Evolutionary conservation across 53 echinoderm and acorn worm genomes (phyloP), one percentile per base, ranked within the genome.

Genomic region (Holothuria leucospilota): DNA sequence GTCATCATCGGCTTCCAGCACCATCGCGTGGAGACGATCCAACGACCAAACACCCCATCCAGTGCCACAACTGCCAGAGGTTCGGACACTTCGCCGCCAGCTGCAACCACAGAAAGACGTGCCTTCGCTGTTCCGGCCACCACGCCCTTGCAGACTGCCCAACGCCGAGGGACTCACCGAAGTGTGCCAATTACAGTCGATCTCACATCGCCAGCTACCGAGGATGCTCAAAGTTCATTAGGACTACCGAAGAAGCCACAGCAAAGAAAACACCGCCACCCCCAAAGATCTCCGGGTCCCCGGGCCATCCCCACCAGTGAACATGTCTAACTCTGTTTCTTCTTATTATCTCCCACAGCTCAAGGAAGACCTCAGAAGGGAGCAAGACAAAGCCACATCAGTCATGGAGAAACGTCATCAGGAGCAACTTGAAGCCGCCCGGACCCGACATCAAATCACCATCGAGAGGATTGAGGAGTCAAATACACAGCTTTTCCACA

Each of bases 111-210:
- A 6, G 42, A 0, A 83, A 42, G 42, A 65, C 67, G 5, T 83
- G 83, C 66, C 39, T 83, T 13, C 21, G 67, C 11, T 83, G 83
- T 25, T 67, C 65, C 0, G 67, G 83, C 2, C 42, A 64, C 20
- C 83, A 83, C 67, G 13, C 38, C 46, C 67, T 66, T 9, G 49
- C 41, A 29, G 51, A 67, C 13, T 83, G 83, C 49, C 63, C 83
- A 9, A 63, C 23, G 1, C 83, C 67, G 13, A 28, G 66, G 20
- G 83, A 65, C 15, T 2, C 14, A 61, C 82, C 63, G 21, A 27
- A 81, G 29, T 81, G 82, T 10, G 82, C 84, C 39, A 83, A 83
- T 63, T 83, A 68, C 24, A 12, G 8, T n/a, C 6, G 67, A 12
- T 5, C 13, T 0, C 84, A 83, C 66, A 46, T 66, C 3, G 68